Conservation (phyloP, 1,140 invertebrate species). For the Hyposmocoma kahamanoa region DNA sequence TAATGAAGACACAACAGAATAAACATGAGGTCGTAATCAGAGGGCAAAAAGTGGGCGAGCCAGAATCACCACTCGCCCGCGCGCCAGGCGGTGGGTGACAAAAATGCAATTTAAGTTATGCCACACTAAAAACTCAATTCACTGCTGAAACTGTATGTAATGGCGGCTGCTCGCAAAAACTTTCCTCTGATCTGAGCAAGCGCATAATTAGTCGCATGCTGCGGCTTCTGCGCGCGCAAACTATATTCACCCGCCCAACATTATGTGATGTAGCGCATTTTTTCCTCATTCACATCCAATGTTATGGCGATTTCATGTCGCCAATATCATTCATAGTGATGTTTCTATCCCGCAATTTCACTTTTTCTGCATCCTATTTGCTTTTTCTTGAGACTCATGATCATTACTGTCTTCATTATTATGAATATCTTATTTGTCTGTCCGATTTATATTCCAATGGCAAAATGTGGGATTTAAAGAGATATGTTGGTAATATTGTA, state of each 20-base stretch:
- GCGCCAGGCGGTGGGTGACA: slow-evolving; percentile 42
- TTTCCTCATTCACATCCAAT: slow-evolving; percentile 16
- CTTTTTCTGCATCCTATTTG: slow-evolving; percentile 33
- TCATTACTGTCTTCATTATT: slow-evolving; percentile 28
- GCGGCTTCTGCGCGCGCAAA: slow-evolving; percentile 13
- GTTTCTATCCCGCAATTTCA: slow-evolving; percentile 40
- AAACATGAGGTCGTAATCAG: slow-evolving; percentile 38
- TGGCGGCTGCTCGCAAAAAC: slow-evolving; percentile 36
- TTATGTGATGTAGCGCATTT: slow-evolving; percentile 8
- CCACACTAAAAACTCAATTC: slow-evolving; percentile 55
- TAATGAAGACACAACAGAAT: slow-evolving; percentile 48
- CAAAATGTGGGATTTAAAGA: slow-evolving; percentile 1
- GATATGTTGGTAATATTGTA: no score
- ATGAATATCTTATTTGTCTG: slow-evolving; percentile 21
- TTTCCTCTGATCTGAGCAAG: not conserved
- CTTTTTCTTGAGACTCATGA: slow-evolving; percentile 39
- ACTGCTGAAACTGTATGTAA: slow-evolving; percentile 34
- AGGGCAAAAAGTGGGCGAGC: slow-evolving; percentile 21
- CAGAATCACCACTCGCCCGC: slow-evolving; percentile 23
- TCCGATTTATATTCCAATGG: not conserved
- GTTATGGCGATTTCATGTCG: slow-evolving; percentile 24
- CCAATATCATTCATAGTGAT: slow-evolving; percentile 38
- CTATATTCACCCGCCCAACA: no score
- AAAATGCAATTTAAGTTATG: slow-evolving; percentile 66
- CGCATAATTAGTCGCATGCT: slow-evolving; percentile 59